Base-by-base conservation (phyloP, 2,888 invertebrate genomes). In the Siphlonurus alternatus region DNA sequence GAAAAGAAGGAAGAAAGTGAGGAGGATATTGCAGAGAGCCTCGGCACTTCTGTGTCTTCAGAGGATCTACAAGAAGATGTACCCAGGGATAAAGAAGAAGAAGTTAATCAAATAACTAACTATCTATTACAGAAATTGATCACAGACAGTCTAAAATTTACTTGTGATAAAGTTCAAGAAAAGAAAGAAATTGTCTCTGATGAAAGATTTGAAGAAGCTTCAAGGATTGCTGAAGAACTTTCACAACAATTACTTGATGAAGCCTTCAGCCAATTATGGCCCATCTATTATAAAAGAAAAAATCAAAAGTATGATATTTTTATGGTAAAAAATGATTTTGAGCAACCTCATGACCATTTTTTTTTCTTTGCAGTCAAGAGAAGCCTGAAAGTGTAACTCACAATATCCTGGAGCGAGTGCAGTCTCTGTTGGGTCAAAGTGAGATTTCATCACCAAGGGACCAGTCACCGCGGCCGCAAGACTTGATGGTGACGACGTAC, bases 401-500 rank as follows among this genome's bases (percentile, higher is more conserved):
- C 56, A 56, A 20, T 22, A 56, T 56, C n/a, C 20, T 56, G n/a
- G 56, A 56, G 25, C 65, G 67, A 22, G 66, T 68, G 1, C 53
- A 63, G 56, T 66, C 67, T 64, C 66, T 67, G 25, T 60, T 68
- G 1, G 63, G 65, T 1, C 67, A 67, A n/a, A 54, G 63, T 2
- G 53, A 54, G 19, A 60, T 25, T 54, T 64, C 53, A 1, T 65
- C 67, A 2, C 23, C 63, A 1, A 60, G 63, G 22, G 67, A 67
- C 24, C 66, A 62, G 25, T 64, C 63, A 20, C n/a, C n/a, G n/a
- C 63, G 67, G 38, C 67, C 67, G 2, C 69, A 69, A 63, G 69
- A 69, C 60, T 62, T 67, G 62, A 70, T 70, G 68, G 64, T 67
- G 22, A 66, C 69, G 19, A 68, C 69, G 0, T 69, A 68, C 66